A percentile compares a stretch with the other conserved stretches of the same genome.
phyloP scores from a whole-genome alignment of 2,113 vertebrate species.

The Eubucco bourcierii region DNA sequence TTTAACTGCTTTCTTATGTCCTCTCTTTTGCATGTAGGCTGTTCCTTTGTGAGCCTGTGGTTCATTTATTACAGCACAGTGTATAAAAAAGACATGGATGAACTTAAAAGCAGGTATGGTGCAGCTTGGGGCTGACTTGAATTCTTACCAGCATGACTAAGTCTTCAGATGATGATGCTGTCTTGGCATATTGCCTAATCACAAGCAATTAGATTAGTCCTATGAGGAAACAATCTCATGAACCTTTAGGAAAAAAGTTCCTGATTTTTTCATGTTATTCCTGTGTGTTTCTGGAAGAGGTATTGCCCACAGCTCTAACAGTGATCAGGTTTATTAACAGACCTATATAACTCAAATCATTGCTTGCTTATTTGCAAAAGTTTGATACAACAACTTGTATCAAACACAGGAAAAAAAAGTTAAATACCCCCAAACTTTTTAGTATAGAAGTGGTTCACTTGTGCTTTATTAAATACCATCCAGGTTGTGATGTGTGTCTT shows the following conservation, averaged over 20 bases:
- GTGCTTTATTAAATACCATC: not conserved
- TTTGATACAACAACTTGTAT: not conserved
- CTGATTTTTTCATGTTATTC: not conserved
- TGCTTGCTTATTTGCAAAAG: too few relatives aligned
- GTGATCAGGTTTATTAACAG: not conserved
- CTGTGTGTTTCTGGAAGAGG: not conserved
- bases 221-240: not conserved
- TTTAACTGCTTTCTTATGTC: not conserved
- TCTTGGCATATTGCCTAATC: not conserved
- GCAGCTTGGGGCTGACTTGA: not conserved
- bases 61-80: not conserved
- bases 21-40: accelerated
- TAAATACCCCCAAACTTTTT: not conserved
- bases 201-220: not conserved
- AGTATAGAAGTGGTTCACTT: not conserved
- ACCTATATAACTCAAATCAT: not conserved
- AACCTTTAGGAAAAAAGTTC: not conserved
- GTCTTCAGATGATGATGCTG: accelerated
- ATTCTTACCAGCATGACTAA: not conserved
- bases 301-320: not conserved
- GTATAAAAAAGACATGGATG: not conserved
- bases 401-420: not conserved
- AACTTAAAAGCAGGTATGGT: not conserved
- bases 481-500: not conserved
- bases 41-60: not conserved